Conservation (phyloP, 2,888 invertebrate genomes). For the Lomographa bimaculata region DNA sequence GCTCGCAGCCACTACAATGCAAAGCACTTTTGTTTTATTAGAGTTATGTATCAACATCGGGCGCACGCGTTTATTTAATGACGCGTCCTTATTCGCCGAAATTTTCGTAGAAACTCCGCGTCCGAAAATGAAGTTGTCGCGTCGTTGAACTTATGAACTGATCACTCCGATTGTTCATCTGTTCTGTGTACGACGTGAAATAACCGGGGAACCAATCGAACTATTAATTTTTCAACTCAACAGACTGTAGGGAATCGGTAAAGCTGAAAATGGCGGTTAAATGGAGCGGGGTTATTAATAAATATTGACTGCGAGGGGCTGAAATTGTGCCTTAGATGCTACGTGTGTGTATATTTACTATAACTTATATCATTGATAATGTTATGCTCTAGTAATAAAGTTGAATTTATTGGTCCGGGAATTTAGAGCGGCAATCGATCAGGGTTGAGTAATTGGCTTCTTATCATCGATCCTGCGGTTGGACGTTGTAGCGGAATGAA, state of each 20-base stretch:
- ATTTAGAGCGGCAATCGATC: constrained; percentile 45
- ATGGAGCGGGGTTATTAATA: constrained; percentile 28
- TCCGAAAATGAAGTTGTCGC: constrained; percentile 10
- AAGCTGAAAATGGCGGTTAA: constrained; percentile 28
- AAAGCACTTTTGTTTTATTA: constrained; percentile 72
- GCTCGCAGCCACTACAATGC: constrained; percentile 57
- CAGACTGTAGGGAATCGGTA: constrained; percentile 22
- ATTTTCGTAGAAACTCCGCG: constrained; percentile 34
- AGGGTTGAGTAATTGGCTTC: constrained; percentile 48
- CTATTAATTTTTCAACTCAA: constrained; percentile 30
- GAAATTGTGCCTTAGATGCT: constrained; percentile 6
- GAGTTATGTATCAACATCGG: constrained; percentile 67
- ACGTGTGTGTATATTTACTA: constrained; percentile 4
- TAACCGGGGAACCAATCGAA: constrained; percentile 21
- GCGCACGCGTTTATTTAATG: constrained; percentile 67
- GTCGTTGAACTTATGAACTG: constrained; percentile 1
- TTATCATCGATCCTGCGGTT: constrained; percentile 40
- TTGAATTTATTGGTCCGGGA: constrained; percentile 32
- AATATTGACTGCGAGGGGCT: constrained; percentile 22
- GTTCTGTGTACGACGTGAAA: constrained; percentile 16
- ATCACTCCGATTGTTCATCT: too few species aligned
- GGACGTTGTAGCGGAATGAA: constrained; percentile 33
- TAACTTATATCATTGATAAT: constrained; percentile 10
- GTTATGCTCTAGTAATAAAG: constrained; percentile 27
- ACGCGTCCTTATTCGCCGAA: constrained; percentile 47